Evolutionary conservation across 2,113 vertebrate genomes (phyloP).

Genomic region (Pyrgilauda ruficollis): DNA sequence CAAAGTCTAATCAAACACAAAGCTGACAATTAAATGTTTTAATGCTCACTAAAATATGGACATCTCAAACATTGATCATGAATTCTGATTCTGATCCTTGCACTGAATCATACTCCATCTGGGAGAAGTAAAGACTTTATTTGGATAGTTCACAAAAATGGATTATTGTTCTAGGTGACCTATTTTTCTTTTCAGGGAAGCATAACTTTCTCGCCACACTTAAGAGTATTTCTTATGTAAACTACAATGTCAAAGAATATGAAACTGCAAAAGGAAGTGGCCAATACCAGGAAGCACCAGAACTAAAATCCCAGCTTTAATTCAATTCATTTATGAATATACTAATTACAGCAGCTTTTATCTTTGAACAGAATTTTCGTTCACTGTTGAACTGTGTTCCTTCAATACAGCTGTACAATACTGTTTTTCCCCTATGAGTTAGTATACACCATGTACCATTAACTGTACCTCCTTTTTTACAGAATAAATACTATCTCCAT

Average conservation of each 20-base stretch:
- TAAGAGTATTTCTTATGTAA: not conserved
- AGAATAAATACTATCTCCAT: not conserved
- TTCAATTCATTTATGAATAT: not conserved
- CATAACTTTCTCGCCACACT: not conserved
- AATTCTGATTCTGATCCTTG: not conserved
- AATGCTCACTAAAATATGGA: not conserved
- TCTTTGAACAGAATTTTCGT: rapidly evolving
- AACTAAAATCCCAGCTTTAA: not conserved
- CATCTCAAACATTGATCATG: rapidly evolving
- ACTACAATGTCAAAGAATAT: not conserved
- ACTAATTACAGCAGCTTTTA: not conserved
- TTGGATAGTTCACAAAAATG: not conserved
- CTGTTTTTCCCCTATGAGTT: not conserved
- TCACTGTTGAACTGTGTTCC: not conserved
- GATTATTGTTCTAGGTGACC: not conserved
- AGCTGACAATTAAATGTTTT: not conserved
- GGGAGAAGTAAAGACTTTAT: not conserved
- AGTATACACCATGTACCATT: not conserved
- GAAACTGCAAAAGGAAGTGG: not conserved
- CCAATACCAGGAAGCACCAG: not conserved
- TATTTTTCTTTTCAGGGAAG: not conserved
- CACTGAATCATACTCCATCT: not conserved
- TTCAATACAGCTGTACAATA: not conserved
- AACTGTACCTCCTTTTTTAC: not conserved
- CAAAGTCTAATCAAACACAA: not conserved